Evolutionary conservation across 1,140 invertebrate species (phyloP).

Genomic region (Ceratosolen fusciceps): DNA sequence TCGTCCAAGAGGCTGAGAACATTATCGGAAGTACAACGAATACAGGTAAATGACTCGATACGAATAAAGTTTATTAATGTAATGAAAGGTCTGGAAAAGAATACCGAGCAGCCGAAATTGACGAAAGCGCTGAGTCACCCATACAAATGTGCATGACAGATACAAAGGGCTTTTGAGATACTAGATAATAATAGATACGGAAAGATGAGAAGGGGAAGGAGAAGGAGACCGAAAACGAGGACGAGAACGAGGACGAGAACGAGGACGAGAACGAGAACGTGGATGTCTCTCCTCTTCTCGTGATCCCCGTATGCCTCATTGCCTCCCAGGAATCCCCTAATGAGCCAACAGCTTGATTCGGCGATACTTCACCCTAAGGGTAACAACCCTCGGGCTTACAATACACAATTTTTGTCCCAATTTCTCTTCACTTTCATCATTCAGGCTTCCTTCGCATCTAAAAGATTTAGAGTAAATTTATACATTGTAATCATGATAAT

Average conservation of each 20-base stretch:
- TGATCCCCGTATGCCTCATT: not conserved
- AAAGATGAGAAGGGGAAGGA: no score
- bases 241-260: no score
- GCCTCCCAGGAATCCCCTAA: not conserved
- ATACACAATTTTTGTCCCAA: no score
- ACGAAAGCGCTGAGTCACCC: not conserved
- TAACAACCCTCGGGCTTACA: no score
- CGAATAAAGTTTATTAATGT: not conserved
- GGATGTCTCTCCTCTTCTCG: not conserved
- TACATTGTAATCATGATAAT: no score
- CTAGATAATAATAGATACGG: not conserved
- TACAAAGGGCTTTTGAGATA: not conserved
- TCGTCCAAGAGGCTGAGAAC: not conserved
- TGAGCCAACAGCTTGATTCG: slow-evolving; percentile 1
- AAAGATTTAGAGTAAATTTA: no score
- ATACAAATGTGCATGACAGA: slow-evolving; percentile 1
- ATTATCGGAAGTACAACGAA: not conserved
- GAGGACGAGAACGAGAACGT: no score
- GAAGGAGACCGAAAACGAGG: no score
- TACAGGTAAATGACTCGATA: not conserved
- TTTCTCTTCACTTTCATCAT: not conserved
- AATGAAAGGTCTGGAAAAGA: not conserved
- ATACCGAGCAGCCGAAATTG: not conserved
- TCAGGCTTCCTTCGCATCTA: no score
- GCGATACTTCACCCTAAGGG: not conserved